Percentiles rank a stretch among this genome's conserved stretches.
Conservation (phyloP, 2,888 invertebrate genomes). For the Coelinius sp. region DNA sequence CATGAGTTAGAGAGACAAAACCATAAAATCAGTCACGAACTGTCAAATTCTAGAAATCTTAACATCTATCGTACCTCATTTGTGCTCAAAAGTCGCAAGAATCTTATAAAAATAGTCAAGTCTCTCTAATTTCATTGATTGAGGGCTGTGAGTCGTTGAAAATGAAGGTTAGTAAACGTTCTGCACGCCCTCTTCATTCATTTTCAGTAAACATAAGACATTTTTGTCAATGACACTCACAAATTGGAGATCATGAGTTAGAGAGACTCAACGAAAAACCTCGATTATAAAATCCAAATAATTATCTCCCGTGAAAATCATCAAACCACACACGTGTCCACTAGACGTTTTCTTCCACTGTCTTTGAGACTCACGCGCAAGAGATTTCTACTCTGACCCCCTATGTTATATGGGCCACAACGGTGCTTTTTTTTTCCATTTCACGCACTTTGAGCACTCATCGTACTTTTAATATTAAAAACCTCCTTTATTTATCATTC, state of each 20-base stretch:
- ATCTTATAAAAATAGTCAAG: background rate
- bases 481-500: constrained; percentile 16
- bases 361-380: constrained; percentile 13
- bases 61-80: too few species aligned
- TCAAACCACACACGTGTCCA: constrained; percentile 11
- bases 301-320: constrained; percentile 2
- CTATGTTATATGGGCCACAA: constrained; percentile 34
- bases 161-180: background rate
- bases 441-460: constrained; percentile 30
- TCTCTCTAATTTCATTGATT: background rate
- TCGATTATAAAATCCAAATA: constrained; percentile 20
- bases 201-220: too few species aligned
- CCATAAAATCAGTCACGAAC: too few species aligned
- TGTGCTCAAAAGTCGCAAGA: background rate
- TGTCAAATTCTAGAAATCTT: too few species aligned
- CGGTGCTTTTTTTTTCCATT: constrained; percentile 36
- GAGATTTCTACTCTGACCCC: constrained; percentile 37
- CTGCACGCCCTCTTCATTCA: background rate
- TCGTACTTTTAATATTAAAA: background rate
- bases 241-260: background rate
- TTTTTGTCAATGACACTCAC: too few species aligned
- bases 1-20: too few species aligned
- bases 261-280: too few species aligned
- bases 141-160: background rate
- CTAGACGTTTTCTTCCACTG: constrained; percentile 21